Conservation (phyloP, 2,797 vertebrate genomes). For the Antennarius maculatus region DNA sequence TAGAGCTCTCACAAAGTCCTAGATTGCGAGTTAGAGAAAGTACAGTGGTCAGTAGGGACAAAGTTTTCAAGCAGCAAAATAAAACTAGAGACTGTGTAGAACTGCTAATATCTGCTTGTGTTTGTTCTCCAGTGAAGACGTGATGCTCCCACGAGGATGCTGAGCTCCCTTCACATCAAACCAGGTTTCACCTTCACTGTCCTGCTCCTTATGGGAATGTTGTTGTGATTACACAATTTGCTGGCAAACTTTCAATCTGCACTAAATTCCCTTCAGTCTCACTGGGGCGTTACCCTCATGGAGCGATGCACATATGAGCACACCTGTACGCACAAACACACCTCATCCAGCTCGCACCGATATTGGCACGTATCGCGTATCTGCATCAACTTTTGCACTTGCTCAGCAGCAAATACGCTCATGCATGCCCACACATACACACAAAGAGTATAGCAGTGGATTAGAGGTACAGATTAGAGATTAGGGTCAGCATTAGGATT, state of each 20-base stretch:
- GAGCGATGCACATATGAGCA: conserved; percentile 41
- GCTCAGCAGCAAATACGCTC: conserved; percentile 21
- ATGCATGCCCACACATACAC: conserved; percentile 20
- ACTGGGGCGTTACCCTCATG: conserved; percentile 25
- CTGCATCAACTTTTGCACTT: conserved; percentile 51
- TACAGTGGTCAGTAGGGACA: conserved; percentile 1
- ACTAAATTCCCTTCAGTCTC: conserved; percentile 41
- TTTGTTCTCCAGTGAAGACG: conserved; percentile 21
- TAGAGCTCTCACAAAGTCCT: conserved; percentile 1
- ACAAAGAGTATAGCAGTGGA: conserved; percentile 63
- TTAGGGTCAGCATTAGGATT: conserved; percentile 80
- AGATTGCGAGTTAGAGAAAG: background rate
- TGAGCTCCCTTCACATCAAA: conserved; percentile 27
- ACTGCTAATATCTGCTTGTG: conserved; percentile 10
- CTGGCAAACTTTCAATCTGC: conserved; percentile 59
- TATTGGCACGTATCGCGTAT: conserved; percentile 46
- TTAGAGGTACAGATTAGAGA: conserved; percentile 84
- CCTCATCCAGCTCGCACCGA: conserved; percentile 35
- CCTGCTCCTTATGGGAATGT: conserved; percentile 44
- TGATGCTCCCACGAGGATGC: conserved; percentile 33
- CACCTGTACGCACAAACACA: conserved; percentile 13
- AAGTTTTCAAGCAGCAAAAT: conserved; percentile 4
- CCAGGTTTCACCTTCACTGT: conserved; percentile 53
- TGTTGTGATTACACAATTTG: conserved; percentile 64
- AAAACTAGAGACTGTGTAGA: background rate